phyloP scores from a whole-genome alignment of 2,797 vertebrate genomes.

The Hipposideros larvatus region DNA sequence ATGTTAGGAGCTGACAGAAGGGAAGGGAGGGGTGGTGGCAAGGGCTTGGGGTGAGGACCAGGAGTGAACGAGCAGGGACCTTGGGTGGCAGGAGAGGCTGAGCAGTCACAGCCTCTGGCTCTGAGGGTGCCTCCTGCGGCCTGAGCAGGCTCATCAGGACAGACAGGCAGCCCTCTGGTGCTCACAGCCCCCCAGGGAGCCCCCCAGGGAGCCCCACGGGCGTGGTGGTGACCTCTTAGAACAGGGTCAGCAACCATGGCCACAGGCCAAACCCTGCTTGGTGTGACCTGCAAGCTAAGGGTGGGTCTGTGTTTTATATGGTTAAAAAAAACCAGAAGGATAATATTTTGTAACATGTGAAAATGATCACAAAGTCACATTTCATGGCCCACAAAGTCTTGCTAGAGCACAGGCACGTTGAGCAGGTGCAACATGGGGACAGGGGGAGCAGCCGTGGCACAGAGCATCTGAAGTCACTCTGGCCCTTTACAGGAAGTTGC shows the following conservation, averaged over 20 bases:
- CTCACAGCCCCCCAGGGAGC: neutral
- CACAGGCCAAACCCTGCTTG: neutral
- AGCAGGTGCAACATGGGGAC: too few relatives aligned
- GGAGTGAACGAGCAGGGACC: neutral
- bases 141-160: neutral
- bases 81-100: neutral
- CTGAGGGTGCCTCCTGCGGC: neutral
- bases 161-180: neutral
- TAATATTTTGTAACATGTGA: neutral
- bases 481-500: neutral
- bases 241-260: neutral
- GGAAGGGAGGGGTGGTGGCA: neutral
- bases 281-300: neutral
- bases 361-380: neutral
- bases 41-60: neutral
- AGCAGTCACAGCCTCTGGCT: neutral
- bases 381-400: neutral
- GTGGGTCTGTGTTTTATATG: constrained; percentile 3
- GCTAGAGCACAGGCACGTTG: neutral
- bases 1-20: neutral
- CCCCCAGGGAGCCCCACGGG: too few relatives aligned
- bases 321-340: neutral
- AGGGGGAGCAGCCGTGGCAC: neutral
- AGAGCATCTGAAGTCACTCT: neutral
- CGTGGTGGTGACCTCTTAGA: neutral